Evolutionary conservation across 1,140 invertebrate species (phyloP), one percentile per base, ranked within the genome.

Genomic region (Magallana gigas): DNA sequence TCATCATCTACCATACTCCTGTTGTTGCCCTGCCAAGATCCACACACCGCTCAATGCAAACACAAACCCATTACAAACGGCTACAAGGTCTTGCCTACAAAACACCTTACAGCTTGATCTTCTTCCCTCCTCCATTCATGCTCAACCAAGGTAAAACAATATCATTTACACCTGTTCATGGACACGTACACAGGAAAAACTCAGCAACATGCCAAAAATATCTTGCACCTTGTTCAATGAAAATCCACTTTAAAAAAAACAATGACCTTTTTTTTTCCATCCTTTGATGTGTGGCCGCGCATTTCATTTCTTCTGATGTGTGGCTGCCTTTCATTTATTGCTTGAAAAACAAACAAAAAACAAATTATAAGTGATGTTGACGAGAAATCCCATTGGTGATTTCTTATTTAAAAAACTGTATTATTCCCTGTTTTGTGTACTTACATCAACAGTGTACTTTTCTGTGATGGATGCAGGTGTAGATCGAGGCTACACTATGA

Each of bases 131-230:
- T 2, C 68, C 68, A 36, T 36, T 36, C 23, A 76, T 36, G 23
- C 8, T 29, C 23, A 2, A 48, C 68, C 18, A 76, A 12, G 23
- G 18, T 71, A 23, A 76, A 76, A 23, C 68, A 76, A 29, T 76
- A 76, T 76, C 68, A 76, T 76, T 76, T 29, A 76, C 68, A 76
- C 68, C 68, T 76, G 68, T 23, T 76, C 36, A 76, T 29, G 36
- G 68, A 29, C 8, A 29, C 18, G 36, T 5, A 48, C 36, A 48
- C 36, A 48, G 36, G 0, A 12, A 76, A 23, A 11, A 76, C 68
- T 76, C 68, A 76, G 68, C 29, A 36, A 76, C 68, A 76, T 76
- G 68, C 68, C 68, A 76, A 29, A 76, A 76, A 29, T 76, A 76
- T 36, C 68, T 29, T 23, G 23, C 68, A 76, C 36, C 36, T 76